phyloP scores from a whole-genome alignment of 2,888 invertebrate species.

The Temnothorax ravouxi region DNA sequence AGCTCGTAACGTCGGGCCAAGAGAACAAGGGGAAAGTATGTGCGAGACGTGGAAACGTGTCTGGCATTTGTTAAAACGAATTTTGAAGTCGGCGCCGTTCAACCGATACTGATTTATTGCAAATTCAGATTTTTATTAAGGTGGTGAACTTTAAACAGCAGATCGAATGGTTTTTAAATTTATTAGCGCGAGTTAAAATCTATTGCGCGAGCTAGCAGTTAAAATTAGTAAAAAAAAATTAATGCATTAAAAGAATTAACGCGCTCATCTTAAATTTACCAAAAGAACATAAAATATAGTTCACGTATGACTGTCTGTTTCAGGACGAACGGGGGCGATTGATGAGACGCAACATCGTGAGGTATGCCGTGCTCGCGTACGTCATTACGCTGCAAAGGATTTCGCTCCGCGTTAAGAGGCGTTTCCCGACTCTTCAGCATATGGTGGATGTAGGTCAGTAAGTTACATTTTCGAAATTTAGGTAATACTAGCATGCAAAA shows the following conservation, averaged over 20 bases:
- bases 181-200: not conserved
- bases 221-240: slow-evolving; percentile 17
- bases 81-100: slow-evolving; percentile 58
- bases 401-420: slow-evolving; percentile 94
- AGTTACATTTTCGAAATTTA: slow-evolving; percentile 70
- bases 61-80: slow-evolving; percentile 75
- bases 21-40: slow-evolving; percentile 78
- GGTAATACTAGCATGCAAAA: not conserved
- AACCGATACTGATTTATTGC: slow-evolving; percentile 44
- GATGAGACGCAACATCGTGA: slow-evolving; percentile 96
- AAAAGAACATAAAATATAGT: slow-evolving; percentile 8
- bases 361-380: slow-evolving; percentile 95
- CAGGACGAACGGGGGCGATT: slow-evolving; percentile 96
- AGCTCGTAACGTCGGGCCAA: slow-evolving; percentile 68
- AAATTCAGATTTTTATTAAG: slow-evolving; percentile 17
- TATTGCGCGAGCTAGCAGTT: not conserved
- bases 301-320: slow-evolving; percentile 76
- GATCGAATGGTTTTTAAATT: not conserved
- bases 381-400: slow-evolving; percentile 96
- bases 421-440: slow-evolving; percentile 96
- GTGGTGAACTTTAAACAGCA: not conserved
- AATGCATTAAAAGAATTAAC: not conserved
- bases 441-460: slow-evolving; percentile 95
- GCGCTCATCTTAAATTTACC: not conserved
- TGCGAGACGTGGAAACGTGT: slow-evolving; percentile 76